Evolutionary conservation across 2,888 invertebrate species (phyloP).

Genomic region (Petrolisthes cinctipes): DNA sequence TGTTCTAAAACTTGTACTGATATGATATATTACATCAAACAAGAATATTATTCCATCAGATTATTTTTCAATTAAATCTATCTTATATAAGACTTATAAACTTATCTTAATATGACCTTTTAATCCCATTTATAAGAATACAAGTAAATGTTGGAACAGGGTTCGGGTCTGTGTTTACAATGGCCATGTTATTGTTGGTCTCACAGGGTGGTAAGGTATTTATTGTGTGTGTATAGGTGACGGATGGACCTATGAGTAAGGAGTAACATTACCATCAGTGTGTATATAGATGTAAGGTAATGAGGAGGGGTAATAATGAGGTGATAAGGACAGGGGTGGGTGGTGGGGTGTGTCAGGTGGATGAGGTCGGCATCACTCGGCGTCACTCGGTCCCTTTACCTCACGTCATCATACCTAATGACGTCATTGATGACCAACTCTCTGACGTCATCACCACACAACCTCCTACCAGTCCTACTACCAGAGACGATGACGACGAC

Average conservation of each 20-base stretch:
- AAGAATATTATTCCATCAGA: not conserved
- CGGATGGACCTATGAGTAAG: slow-evolving; percentile 18
- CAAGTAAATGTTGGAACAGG: slow-evolving; percentile 31
- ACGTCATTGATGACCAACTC: slow-evolving; percentile 23
- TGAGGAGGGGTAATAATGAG: not conserved
- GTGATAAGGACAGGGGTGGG: not conserved
- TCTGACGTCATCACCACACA: slow-evolving; percentile 13
- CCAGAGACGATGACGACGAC: not conserved
- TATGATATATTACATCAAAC: not conserved
- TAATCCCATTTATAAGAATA: not conserved
- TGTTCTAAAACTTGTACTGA: not conserved
- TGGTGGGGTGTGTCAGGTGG: slow-evolving; percentile 11
- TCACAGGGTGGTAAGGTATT: not conserved
- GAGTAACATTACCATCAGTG: not conserved
- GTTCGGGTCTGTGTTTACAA: slow-evolving; percentile 27
- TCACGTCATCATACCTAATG: slow-evolving; percentile 36
- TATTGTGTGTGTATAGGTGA: not conserved
- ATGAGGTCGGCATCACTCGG: slow-evolving; percentile 45
- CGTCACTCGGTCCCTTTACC: slow-evolving; percentile 35
- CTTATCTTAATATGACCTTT: not conserved
- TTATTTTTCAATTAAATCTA: not conserved
- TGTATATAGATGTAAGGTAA: slow-evolving; percentile 15
- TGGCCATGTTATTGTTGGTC: slow-evolving; percentile 42
- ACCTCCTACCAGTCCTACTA: too few relatives aligned
- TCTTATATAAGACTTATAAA: not conserved